phyloP scores from a whole-genome alignment of 2,113 vertebrate genomes.

The Thalassarche chlororhynchos region DNA sequence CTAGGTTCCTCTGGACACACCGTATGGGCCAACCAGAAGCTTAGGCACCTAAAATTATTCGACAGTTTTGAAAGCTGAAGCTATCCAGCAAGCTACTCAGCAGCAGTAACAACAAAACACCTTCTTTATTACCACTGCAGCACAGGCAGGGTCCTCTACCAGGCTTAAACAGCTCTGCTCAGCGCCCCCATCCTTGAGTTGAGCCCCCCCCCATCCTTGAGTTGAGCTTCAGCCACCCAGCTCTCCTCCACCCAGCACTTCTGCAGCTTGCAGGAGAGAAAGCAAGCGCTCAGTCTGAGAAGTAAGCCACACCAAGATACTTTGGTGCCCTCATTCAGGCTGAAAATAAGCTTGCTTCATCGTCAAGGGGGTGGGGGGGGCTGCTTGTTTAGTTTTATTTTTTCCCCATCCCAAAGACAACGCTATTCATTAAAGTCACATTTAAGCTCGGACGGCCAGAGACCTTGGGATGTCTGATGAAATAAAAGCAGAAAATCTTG shows the following conservation, averaged over 20 bases:
- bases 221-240: neutral
- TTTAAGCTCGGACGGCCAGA: neutral
- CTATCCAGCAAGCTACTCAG: neutral
- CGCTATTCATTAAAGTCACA: neutral
- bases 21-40: neutral
- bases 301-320: neutral
- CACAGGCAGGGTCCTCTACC: neutral
- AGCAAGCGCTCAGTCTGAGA: neutral
- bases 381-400: neutral
- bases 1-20: neutral
- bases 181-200: neutral
- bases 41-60: neutral
- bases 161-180: neutral
- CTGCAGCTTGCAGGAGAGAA: neutral
- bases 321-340: neutral
- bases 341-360: neutral
- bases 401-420: neutral
- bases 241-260: neutral
- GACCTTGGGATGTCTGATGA: neutral
- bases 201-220: neutral
- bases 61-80: neutral
- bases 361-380: rapidly evolving
- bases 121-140: neutral
- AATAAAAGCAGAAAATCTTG: neutral
- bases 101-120: neutral